Percentiles rank a stretch among this genome's conserved stretches.
phyloP scores from a whole-genome alignment of 2,797 vertebrate genomes.

The Danio albolineatus region DNA sequence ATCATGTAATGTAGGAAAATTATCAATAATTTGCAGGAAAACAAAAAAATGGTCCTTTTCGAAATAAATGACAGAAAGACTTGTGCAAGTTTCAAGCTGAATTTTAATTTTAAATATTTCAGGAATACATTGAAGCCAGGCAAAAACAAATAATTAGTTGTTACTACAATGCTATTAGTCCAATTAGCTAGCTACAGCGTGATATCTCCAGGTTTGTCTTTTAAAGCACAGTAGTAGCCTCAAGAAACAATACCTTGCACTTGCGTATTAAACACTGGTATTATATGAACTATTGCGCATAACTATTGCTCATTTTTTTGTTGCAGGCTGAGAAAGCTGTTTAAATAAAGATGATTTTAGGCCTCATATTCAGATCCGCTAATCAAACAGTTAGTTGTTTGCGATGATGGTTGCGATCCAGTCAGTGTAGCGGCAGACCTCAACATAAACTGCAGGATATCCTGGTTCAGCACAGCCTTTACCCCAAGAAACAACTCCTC shows the following conservation, averaged over 20 bases:
- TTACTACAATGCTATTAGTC: conserved; percentile 45
- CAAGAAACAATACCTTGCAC: conserved; percentile 84
- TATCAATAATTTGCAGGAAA: too few species aligned
- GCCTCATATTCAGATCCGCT: neutral
- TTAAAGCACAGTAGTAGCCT: conserved; percentile 79
- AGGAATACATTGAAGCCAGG: neutral
- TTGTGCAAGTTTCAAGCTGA: neutral
- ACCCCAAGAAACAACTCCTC: conserved; percentile 84
- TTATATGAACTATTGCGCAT: too few species aligned
- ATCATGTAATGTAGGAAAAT: too few species aligned
- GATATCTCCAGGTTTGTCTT: conserved; percentile 72
- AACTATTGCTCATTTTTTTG: too few species aligned
- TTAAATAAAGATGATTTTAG: too few species aligned
- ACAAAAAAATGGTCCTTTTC: neutral
- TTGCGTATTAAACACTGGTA: too few species aligned
- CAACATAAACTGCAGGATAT: conserved; percentile 81
- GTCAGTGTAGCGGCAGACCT: conserved; percentile 66
- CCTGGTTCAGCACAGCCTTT: conserved; percentile 75
- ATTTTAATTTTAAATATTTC: conserved; percentile 9
- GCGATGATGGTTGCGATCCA: conserved; percentile 58
- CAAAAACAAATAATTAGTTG: conserved; percentile 49
- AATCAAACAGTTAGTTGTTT: conserved; percentile 53
- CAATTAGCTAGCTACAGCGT: conserved; percentile 56
- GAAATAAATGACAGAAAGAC: neutral
- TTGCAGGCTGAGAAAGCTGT: too few species aligned